Base-by-base conservation (phyloP, 2,797 vertebrate genomes). In the Alectoris magna region DNA sequence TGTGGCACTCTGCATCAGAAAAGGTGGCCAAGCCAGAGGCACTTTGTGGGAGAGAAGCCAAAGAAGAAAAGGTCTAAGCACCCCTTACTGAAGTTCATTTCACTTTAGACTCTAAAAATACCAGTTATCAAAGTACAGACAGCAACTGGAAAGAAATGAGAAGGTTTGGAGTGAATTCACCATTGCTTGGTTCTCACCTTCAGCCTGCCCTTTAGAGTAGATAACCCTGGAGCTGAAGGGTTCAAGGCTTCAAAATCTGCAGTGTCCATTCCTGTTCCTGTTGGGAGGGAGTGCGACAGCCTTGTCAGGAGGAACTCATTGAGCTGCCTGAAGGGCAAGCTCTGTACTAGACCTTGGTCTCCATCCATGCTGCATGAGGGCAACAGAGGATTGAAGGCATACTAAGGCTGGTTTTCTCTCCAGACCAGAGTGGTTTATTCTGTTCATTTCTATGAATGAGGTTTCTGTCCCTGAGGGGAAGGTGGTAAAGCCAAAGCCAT, bases 141-240 rank as follows among this genome's bases (percentile, higher is more conserved):
- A 74, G 69, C 76, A 53, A 71, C 64, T 11, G 68, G 11, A 16
- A 78, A 87, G 23, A 73, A 62, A 31, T n/a, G 27, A 63, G 12
- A 41, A 21, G 12, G 9, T 56, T 76, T 73, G 41, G 19, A 58
- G 38, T 49, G 58, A 46, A 23, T 58, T 58, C 23, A 34, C 26
- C 11, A 9, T 58, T 74, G 51, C 44, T 77, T 74, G 36, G 8
- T 46, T 34, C 43, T 31, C 11, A 44, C 43, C 55, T 66, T 2
- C 1, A 58, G 11, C n/a, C 63, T 72, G 31, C 4, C 5, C 21
- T 86, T 88, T 24, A 26, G 55, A 21, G n/a, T 58, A 72, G 74
- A 81, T 38, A 71, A 43, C 9, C 34, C 41, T 38, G 12, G 1
- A 4, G 26, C 29, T 46, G 19, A 21, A 39, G 19, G 0, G 6